Evolutionary conservation across 2,888 invertebrate species (phyloP).

Genomic region (Lamproptera curius): DNA sequence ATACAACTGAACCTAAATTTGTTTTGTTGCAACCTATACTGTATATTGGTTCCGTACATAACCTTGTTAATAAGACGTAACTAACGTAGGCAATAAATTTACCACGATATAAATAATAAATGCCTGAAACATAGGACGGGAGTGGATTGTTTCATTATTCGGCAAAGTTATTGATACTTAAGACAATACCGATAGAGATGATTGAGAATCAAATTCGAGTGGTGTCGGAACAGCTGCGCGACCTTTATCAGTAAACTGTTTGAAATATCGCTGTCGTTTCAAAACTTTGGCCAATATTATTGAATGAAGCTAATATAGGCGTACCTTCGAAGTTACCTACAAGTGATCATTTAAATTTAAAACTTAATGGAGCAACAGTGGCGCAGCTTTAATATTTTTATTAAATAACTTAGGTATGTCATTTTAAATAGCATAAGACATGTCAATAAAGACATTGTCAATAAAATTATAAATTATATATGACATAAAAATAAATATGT

Average conservation of each 20-base stretch:
- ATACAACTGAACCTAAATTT: no score
- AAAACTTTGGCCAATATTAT: slow-evolving; percentile 18
- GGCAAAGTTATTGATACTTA: slow-evolving; percentile 16
- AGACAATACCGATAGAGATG: slow-evolving; percentile 18
- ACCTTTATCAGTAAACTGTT: slow-evolving; percentile 22
- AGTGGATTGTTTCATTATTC: slow-evolving; percentile 15
- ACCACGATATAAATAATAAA: background rate
- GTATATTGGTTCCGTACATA: no score
- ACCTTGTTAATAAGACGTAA: no score
- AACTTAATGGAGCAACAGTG: slow-evolving; percentile 10
- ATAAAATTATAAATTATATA: no score
- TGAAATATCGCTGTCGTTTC: slow-evolving; percentile 19
- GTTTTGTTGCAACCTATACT: no score
- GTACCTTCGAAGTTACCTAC: slow-evolving; percentile 15
- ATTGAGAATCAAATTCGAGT: slow-evolving; percentile 17
- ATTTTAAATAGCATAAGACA: no score
- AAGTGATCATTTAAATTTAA: slow-evolving; percentile 19
- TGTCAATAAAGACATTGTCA: no score
- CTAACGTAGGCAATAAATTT: background rate
- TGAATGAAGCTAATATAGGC: slow-evolving; percentile 18
- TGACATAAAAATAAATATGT: no score
- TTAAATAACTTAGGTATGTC: no score
- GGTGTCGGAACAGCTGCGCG: slow-evolving; percentile 17
- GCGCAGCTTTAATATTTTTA: slow-evolving; percentile 5
- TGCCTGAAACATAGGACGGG: background rate